Conservation (phyloP, 2,797 vertebrate species). For the Rhabdomys pumilio region DNA sequence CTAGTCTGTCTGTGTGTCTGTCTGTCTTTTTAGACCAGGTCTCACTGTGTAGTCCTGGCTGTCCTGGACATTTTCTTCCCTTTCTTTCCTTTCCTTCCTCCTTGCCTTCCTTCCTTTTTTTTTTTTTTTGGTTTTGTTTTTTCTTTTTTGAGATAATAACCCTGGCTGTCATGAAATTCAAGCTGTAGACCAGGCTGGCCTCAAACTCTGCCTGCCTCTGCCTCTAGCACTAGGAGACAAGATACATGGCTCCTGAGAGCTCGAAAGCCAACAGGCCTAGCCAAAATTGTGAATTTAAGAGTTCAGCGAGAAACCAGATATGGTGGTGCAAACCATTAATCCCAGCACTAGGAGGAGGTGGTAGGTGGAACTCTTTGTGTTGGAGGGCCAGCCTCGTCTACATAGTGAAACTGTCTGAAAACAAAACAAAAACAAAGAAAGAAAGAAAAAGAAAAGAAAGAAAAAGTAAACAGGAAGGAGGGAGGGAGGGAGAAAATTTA, state of each 20-base stretch:
- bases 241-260: not conserved
- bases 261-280: accelerated
- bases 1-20: not conserved
- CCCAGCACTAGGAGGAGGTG: not conserved
- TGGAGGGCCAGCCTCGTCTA: not conserved
- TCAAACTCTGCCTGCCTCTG: not conserved
- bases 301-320: not conserved
- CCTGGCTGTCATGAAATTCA: not conserved
- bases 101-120: not conserved
- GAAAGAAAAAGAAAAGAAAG: accelerated
- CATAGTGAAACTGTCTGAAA: not conserved
- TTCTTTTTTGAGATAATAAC: not conserved
- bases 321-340: not conserved
- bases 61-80: not conserved
- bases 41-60: not conserved
- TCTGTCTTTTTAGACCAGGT: not conserved
- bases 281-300: not conserved
- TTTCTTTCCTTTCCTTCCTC: not conserved
- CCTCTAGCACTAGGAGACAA: not conserved
- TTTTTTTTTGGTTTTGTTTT: too few relatives aligned
- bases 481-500: too few relatives aligned
- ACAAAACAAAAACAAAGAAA: not conserved
- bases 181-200: not conserved
- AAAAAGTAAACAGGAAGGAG: not conserved
- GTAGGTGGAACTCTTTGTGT: not conserved